phyloP scores from a whole-genome alignment of 1,140 invertebrate species.

The Parasteatoda tepidariorum region DNA sequence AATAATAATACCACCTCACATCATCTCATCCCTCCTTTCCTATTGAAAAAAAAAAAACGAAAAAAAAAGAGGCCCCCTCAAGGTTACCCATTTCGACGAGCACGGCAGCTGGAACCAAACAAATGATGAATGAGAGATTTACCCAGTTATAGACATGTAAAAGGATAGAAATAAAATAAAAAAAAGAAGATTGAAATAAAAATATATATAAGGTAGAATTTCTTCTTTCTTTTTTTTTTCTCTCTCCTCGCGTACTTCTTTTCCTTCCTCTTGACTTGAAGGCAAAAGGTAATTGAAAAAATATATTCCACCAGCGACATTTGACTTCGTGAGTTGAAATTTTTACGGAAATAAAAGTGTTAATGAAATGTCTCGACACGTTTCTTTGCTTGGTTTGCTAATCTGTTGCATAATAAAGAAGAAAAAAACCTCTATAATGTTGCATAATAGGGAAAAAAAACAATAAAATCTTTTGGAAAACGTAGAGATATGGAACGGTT shows the following conservation, averaged over 20 bases:
- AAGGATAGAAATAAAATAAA: background rate
- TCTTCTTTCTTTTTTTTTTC: slow-evolving; percentile 7
- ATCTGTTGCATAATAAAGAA: no score
- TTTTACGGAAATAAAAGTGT: no score
- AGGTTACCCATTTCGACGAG: slow-evolving; percentile 49
- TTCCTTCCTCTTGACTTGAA: background rate
- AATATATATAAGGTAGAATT: slow-evolving; percentile 12
- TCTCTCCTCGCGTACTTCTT: background rate
- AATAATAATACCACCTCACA: slow-evolving; percentile 22
- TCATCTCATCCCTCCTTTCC: background rate
- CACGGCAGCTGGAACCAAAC: slow-evolving; percentile 34
- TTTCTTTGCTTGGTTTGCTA: no score
- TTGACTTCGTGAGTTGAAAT: no score
- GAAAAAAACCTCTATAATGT: no score
- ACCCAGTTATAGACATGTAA: slow-evolving; percentile 20
- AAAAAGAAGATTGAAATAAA: background rate
- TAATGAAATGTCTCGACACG: no score
- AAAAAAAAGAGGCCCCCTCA: slow-evolving; percentile 28
- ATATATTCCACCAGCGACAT: no score
- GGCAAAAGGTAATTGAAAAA: slow-evolving; percentile 27
- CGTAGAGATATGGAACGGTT: no score
- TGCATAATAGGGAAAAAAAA: no score
- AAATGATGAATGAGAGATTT: slow-evolving; percentile 58
- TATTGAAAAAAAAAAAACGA: no score
- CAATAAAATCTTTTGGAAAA: no score